Base-by-base conservation (phyloP, 2,888 invertebrate genomes). In the Pachymerium ferrugineum region DNA sequence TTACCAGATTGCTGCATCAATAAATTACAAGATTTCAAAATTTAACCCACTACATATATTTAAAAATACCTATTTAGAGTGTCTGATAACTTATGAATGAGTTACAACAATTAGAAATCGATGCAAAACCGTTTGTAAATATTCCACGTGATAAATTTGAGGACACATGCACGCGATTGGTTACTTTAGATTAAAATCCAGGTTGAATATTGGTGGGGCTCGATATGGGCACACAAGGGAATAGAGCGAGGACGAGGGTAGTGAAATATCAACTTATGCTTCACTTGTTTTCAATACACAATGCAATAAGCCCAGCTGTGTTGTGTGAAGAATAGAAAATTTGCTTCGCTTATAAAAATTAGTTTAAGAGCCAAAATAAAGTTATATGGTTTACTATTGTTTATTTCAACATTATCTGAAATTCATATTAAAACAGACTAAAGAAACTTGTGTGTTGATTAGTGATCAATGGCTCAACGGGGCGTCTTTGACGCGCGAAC, bases 221-320 rank as follows among this genome's bases (percentile, higher is more conserved):
- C 19, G 19, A 54, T n/a, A n/a, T n/a, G n/a, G n/a, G n/a, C 19
- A 54, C 47, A 54, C 47, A 22, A 54, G 47, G 47, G 47, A 54
- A 54, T 22, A n/a, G 47, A 54, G 47, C n/a, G 47, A n/a, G 47
- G 47, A 54, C 47, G 47, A 54, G 47, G 47, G 47, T 16, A 22
- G 22, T 54, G 22, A 54, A 54, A 54, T 19, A 54, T 54, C 47
- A 54, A 54, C 47, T n/a, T 54, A 54, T 54, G 47, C 47, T 54
- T 54, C 19, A 54, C 47, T 54, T 22, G 22, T 54, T 54, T 54
- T 54, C 47, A 54, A 54, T 54, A 22, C 19, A 54, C 10, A 22
- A 22, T 19, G 22, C 47, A 54, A 54, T 54, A 54, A 54, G 47
- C 47, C 47, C 47, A 54, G 47, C 47, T 54, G 47, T 54, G 47